Conservation (phyloP, 2,888 invertebrate genomes). For the Tetragonisca angustula region DNA sequence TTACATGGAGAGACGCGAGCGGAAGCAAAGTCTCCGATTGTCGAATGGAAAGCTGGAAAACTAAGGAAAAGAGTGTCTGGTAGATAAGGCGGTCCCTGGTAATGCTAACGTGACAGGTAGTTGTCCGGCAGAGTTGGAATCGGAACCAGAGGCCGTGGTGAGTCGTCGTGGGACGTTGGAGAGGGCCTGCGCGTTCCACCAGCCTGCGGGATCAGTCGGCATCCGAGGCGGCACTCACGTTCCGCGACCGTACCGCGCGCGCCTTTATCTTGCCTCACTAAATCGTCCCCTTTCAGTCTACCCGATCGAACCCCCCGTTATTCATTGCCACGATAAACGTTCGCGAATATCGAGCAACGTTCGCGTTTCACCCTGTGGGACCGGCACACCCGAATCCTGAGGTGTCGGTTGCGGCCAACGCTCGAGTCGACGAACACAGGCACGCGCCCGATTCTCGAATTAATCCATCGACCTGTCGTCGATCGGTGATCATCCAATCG, state of each 20-base stretch:
- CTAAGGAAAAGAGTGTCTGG: constrained; percentile 11
- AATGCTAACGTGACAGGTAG: constrained; percentile 45
- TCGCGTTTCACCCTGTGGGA: constrained; percentile 6
- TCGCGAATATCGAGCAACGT: constrained; percentile 47
- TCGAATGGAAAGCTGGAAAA: neutral
- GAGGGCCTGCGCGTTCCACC: constrained; percentile 74
- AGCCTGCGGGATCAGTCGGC: constrained; percentile 72
- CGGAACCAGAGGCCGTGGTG: constrained; percentile 50
- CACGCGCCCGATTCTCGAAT: neutral
- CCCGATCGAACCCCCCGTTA: constrained; percentile 47
- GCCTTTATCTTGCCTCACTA: constrained; percentile 66
- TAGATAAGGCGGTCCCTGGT: constrained; percentile 28
- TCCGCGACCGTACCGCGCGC: constrained; percentile 67
- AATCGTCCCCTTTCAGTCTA: constrained; percentile 53
- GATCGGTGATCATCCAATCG: neutral
- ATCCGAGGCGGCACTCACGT: constrained; percentile 73
- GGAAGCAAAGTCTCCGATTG: neutral
- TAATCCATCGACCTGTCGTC: constrained; percentile 8
- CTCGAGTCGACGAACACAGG: constrained; percentile 10
- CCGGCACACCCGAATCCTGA: neutral
- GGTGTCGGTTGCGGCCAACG: neutral
- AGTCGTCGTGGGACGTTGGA: constrained; percentile 55
- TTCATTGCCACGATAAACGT: constrained; percentile 55
- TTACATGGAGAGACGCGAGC: neutral
- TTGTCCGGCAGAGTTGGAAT: constrained; percentile 39